Evolutionary conservation across 2,797 vertebrate species (phyloP), one percentile per base, ranked within the genome.

Genomic region (Aeoliscus strigatus): DNA sequence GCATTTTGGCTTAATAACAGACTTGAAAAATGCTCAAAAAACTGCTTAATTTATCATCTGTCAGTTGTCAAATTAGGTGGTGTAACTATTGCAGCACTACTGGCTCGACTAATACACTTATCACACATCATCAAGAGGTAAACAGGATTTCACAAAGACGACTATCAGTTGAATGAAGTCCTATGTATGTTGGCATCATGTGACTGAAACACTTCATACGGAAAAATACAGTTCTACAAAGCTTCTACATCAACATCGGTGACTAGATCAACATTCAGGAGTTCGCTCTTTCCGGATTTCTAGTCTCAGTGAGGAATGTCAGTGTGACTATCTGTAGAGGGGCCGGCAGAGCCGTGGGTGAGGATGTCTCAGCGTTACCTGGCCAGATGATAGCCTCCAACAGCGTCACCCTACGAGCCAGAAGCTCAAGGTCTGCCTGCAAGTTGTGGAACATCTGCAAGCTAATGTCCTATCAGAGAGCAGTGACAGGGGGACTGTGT

Each of bases 341-440:
- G 53, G 61, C 59, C 43, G 6, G 68, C 59, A 57, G 61, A 61
- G 61, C 62, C 47, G 76, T 64, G 47, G 71, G 65, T 66, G 66
- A 60, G 66, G 73, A 61, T 59, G 79, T 79, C 67, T 79, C 70
- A 73, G 75, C 45, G 46, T 97, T 98, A 97, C 96, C 96, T 98
- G 96, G 94, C 94, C 96, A 94, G 90, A 94, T 94, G 93, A 96
- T 97, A 85, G 93, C 93, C 90, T 98, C 96, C 92, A 97, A 90
- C 86, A 98, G 90, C 86, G 93, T 95, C 91, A 97, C 94, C 89
- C 94, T 94, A 91, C 94, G 92, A 92, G 93, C 91, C 90, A 97
- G 92, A 91, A 97, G 90, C 92, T 98, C 93, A 88, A 96, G 92
- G 86, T 88, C 93, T 85, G 92, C 94, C 89, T 94, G 94, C 90